Base-by-base conservation (phyloP, 2,888 invertebrate species). In the Choreutis nemorana region DNA sequence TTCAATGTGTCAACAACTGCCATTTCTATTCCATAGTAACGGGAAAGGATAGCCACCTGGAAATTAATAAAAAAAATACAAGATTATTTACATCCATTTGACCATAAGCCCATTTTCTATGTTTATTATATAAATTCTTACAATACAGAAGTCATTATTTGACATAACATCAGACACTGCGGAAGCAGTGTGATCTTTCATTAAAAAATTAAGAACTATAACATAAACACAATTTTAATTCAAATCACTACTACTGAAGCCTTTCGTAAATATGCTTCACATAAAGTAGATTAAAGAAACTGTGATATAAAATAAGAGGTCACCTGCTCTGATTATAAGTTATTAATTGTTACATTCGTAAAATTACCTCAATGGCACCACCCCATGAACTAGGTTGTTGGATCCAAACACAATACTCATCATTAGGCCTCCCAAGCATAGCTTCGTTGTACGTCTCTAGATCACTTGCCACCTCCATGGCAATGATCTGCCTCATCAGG, bases 1-100 rank as follows among this genome's bases (percentile, higher is more conserved):
- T 93, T 93, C 42, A 93, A 85, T 27, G 94, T 94, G 58, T 97
- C 94, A 3, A 97, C 91, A 2, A 97, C 96, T 36, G 89, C 94
- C 61, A 97, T 95, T 80, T 97, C 97, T 30, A 94, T 67, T 11
- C 90, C 89, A 63, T 92, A 96, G 65, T 90, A 90, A 52, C 87
- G 85, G 0, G 94, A 90, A 15, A 97, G 71, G 37, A 97, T 89
- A 4, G 95, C 86, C 15, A 97, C 81, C 77, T 78, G 52, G 11
- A 66, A 61, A 15, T n/a, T n/a, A n/a, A n/a, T n/a, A n/a, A n/a
- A n/a, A 29, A 10, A 20, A 14, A 16, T 24, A 23, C 14, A 25
- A 32, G 8, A 28, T n/a, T 15, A 6, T 29, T 23, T 2, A 29
- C 14, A 25, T n/a, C n/a, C n/a, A n/a, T n/a, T n/a, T 10, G 9